Evolutionary conservation across 2,113 vertebrate species (phyloP).

Genomic region (Recurvirostra avosetta): DNA sequence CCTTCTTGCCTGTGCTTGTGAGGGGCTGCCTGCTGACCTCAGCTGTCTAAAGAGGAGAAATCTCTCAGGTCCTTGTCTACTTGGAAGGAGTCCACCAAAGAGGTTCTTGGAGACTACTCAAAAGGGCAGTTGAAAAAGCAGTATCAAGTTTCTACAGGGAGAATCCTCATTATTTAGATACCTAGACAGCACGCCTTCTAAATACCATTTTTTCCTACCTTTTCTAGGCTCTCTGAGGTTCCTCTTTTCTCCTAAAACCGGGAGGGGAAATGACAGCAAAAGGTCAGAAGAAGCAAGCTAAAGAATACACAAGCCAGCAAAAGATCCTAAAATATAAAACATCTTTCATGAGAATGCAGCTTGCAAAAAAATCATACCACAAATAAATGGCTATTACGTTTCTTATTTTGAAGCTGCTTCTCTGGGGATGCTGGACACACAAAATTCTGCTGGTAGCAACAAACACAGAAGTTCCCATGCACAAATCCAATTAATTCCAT

Average conservation of each 20-base stretch:
- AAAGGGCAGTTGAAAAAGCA: neutral
- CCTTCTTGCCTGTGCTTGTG: neutral
- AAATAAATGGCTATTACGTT: neutral
- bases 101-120: neutral
- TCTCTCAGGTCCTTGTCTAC: neutral
- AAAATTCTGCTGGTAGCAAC: neutral
- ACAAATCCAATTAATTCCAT: neutral
- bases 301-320: neutral
- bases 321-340: neutral
- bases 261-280: neutral
- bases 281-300: neutral
- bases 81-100: neutral
- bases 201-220: neutral
- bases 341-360: neutral
- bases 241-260: neutral
- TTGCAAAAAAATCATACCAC: neutral
- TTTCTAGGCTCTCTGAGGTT: neutral
- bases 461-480: neutral
- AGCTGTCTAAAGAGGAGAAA: neutral
- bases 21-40: neutral
- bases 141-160: neutral
- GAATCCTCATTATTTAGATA: neutral
- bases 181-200: neutral
- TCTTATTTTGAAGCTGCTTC: neutral
- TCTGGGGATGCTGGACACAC: neutral